phyloP scores from a whole-genome alignment of 2,888 invertebrate species.

The Cheiracanthium punctorium region DNA sequence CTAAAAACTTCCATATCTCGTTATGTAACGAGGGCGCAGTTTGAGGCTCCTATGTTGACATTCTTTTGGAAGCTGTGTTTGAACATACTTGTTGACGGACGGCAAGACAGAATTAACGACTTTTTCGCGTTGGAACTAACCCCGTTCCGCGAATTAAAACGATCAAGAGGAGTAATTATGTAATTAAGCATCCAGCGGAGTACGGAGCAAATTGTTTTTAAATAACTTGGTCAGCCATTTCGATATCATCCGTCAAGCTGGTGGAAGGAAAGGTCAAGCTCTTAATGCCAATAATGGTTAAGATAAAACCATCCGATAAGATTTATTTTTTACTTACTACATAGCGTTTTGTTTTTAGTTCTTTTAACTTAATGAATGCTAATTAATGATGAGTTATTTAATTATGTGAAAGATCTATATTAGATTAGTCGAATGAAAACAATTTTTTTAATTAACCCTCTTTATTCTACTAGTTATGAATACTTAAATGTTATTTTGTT shows the following conservation, averaged over 20 bases:
- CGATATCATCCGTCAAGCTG: background rate
- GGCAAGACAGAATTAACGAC: slow-evolving; percentile 60
- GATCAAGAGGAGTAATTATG: slow-evolving; percentile 9
- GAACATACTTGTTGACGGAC: slow-evolving; percentile 68
- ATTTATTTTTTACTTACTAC: too few relatives aligned
- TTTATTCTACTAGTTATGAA: too few relatives aligned
- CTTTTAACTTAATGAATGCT: background rate
- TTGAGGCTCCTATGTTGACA: slow-evolving; percentile 40
- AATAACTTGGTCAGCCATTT: background rate
- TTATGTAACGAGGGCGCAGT: slow-evolving; percentile 62
- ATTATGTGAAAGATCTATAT: too few relatives aligned
- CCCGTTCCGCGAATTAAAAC: slow-evolving; percentile 11
- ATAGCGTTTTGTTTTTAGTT: background rate
- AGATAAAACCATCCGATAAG: background rate
- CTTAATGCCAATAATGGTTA: background rate
- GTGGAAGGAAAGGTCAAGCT: background rate
- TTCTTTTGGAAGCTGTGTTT: slow-evolving; percentile 63
- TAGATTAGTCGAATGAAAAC: too few relatives aligned
- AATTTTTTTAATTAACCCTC: too few relatives aligned
- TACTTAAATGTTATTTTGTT: too few relatives aligned
- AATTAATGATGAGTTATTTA: too few relatives aligned
- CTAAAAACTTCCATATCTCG: slow-evolving; percentile 69
- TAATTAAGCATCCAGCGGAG: background rate
- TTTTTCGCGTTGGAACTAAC: slow-evolving; percentile 32
- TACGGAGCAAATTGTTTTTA: slow-evolving; percentile 4